Percentiles rank a stretch among this genome's conserved stretches.
phyloP scores from a whole-genome alignment of 1,140 invertebrate species.

The Andricus grossulariae region DNA sequence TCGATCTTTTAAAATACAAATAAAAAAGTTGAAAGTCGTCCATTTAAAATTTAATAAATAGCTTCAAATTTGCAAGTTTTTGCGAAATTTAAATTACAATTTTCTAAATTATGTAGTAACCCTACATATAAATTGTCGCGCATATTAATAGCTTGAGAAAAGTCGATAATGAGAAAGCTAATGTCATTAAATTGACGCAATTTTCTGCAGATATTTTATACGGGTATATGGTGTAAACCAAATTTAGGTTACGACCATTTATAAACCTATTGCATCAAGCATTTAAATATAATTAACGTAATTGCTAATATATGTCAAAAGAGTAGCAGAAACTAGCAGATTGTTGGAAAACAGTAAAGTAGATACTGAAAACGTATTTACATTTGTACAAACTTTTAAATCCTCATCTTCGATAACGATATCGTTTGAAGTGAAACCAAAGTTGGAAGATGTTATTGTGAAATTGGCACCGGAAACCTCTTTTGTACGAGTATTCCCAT shows the following conservation, averaged over 20 bases:
- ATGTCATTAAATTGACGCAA: not conserved
- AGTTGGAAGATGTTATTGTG: constrained; percentile 99
- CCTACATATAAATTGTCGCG: no score
- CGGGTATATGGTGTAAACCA: constrained; percentile 1
- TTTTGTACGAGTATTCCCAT: constrained; percentile 99
- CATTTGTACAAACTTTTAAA: constrained; percentile 39
- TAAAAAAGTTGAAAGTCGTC: no score
- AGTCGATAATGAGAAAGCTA: constrained; percentile 1
- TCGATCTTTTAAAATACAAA: no score
- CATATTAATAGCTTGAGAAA: no score
- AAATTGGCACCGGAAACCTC: constrained; percentile 98
- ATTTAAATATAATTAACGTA: constrained; percentile 1
- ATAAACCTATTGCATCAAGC: constrained; percentile 23
- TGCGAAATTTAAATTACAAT: no score
- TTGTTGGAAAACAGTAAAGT: not conserved
- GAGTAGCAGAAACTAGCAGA: not conserved
- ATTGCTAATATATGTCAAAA: not conserved
- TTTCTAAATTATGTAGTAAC: no score
- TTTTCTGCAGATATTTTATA: not conserved
- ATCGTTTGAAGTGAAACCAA: constrained; percentile 99
- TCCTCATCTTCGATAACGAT: constrained; percentile 93
- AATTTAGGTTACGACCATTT: constrained; percentile 39
- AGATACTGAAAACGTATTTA: constrained; percentile 10
- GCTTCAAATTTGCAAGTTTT: no score
- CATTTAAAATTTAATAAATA: no score